Evolutionary conservation across 2,113 vertebrate genomes (phyloP), one percentile per base, ranked within the genome.

Genomic region (Carassius carassius): DNA sequence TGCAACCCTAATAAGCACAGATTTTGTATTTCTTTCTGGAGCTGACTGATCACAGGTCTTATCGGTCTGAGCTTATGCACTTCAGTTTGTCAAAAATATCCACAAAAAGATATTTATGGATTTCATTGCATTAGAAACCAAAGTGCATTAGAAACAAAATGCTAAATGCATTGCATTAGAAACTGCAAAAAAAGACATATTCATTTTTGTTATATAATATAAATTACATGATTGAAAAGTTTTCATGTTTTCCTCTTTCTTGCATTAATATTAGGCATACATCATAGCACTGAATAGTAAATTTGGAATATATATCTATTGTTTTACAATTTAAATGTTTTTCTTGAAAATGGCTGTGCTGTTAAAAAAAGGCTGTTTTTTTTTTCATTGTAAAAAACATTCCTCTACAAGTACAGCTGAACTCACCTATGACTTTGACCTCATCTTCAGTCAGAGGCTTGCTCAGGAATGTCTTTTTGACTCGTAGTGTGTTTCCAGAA

Each of bases 391-490:
- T 8, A 72, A 41, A 54, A 21, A 41, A n/a, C 69, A 41, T n/a
- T n/a, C 1, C n/a, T n/a, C n/a, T n/a, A n/a, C n/a, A 41, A 73
- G 56, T 9, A 63, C 13, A 23, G 10, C 21, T 12, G 9, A 49
- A 7, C 37, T 65, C 80, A 98, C 98, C 98, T 91, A 99, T 99
- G 90, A 97, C 95, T 94, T 99, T 99, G 89, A 97, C 98, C 93
- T 99, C 97, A 73, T 99, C 98, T 87, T 99, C 98, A 3, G 97
- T 99, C 0, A 99, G 95, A 0, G 97, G 98, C 92, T 99, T 99
- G 94, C 97, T 99, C 89, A 99, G 93, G 81, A 99, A 99, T 0
- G 97, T 99, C 92, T 99, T 99, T 93, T 98, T 99, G 87, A 99
- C 97, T 88, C 98, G 96, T 58, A 99, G 89, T 0, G 98, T 99